Evolutionary conservation across 2,888 invertebrate species (phyloP), one percentile per base, ranked within the genome.

Genomic region (Rhaphigaster nebulosa): DNA sequence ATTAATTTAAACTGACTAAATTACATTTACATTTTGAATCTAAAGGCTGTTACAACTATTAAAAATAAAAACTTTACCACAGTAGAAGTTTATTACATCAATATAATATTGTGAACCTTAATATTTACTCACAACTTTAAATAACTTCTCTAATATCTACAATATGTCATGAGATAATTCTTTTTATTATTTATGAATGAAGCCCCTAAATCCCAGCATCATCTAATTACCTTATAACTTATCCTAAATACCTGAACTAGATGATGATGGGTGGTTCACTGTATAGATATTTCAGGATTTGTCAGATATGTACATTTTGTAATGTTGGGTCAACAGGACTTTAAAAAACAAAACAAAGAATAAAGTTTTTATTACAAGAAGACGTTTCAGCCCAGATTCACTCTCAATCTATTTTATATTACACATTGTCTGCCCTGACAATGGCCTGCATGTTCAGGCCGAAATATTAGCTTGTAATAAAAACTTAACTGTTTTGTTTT

Each of bases 41-140:
- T 76, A 38, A 20, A 38, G 34, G 70, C 34, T 34, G 70, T 70
- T 34, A 60, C n/a, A 60, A 60, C 60, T 65, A 65, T 29, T 65
- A 65, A 65, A 65, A 65, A 65, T 29, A 76, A 38, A 76, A 38
- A 34, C 29, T 60, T 70, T 70, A 70, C 70, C 70, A 76, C 70
- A 38, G 70, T 76, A 76, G 18, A 76, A 76, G 8, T 76, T 38
- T 38, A 38, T 38, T 76, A 76, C 34, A 76, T 20, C 38, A 38
- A 76, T 29, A 76, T 34, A 38, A 29, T 76, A 38, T 38, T 34
- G 8, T 29, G 52, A 15, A 6, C 5, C 18, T 70, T 70, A 34
- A 70, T 34, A 70, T 29, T 65, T 65, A 65, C 60, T 65, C 12
- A 18, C 26, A 6, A 56, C 15, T 65, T 65, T 23, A 18, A 65